Evolutionary conservation across 2,113 vertebrate species (phyloP), one percentile per base, ranked within the genome.

Genomic region (Zeus faber): DNA sequence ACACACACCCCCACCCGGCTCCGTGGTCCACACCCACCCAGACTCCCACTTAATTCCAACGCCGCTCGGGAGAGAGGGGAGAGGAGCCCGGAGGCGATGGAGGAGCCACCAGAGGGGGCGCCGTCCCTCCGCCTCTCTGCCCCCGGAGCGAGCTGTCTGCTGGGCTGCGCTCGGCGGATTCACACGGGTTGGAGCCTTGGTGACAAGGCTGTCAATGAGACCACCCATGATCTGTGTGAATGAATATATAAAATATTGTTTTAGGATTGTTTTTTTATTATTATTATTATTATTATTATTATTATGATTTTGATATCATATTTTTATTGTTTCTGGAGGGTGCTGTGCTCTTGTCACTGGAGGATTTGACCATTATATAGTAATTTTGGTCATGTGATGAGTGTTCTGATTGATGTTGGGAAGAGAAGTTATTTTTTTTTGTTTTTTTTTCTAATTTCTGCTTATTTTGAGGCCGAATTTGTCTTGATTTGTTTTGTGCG

Each of bases 11-110:
- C 72, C 14, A 46, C 62, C 67, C 49, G 49, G 57, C 69, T 62
- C 69, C 67, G 45, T 67, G 62, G 52, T 65, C 59, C 23, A 74
- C 67, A 72, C 69, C 59, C 70, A 72, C 74, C 57, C 70, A 67
- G 60, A 62, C 64, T 52, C 72, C n/a, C 81, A 74, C 80, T 79
- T 62, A 80, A 80, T n/a, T n/a, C n/a, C n/a, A n/a, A n/a, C n/a
- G n/a, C n/a, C n/a, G 76, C 80, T 81, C 72, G 68, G 70, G 78
- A 79, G 83, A 65, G 62, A 41, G 72, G 55, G 58, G 49, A 47
- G 46, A 26, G 49, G 25, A 11, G 52, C 66, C 44, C 46, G 37
- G 54, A 29, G 41, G 35, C 31, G 45, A 59, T 58, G 54, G 24
- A 35, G 8, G 51, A 55, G 65, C 62, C 62, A 77, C 69, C 51